Base-by-base conservation (phyloP, 2,797 vertebrate species). In the Rhincodon typus region DNA sequence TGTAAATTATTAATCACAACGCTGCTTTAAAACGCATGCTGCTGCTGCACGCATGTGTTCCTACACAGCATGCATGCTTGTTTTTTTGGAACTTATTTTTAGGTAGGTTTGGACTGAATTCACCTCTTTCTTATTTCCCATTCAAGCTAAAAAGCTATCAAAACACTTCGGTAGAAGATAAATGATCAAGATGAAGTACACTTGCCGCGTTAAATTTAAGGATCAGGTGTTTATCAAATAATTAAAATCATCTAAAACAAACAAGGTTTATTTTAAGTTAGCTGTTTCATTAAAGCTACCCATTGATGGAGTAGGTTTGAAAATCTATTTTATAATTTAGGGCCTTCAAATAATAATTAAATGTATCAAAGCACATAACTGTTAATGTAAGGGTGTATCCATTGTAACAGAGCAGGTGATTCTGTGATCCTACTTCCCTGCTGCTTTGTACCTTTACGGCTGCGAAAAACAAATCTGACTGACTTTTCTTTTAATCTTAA, bases 1-100 rank as follows among this genome's bases (percentile, higher is more conserved):
- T 66, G 96, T 98, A 96, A 97, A 97, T 98, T 97, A 97, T 98
- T 97, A 97, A 98, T 96, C 77, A 25, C 82, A 1, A 96, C 96
- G 96, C 94, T 97, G 96, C 96, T 97, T 96, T 97, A 96, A 97
- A 97, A 97, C 96, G 96, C 96, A 93, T 96, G 96, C 96, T 96
- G 96, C 97, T 97, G 96, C 96, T 96, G 96, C 2, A 94, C 97
- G 95, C 97, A 97, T 96, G 96, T 97, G 97, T 97, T 96, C 94
- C 97, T 97, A 97, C 97, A 97, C 97, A 97, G 97, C 97, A 96
- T 96, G 96, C 96, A 96, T 97, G 96, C 96, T 69, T 96, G 97
- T 77, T 72, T 77, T 77, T 3, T 74, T 27, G 77, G 72, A 57
- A 95, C 38, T 95, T 30, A 72, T 53, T 94, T 72, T 53, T 34